Evolutionary conservation across 1,140 invertebrate species (phyloP).

Genomic region (Oncopodura yosiiana): DNA sequence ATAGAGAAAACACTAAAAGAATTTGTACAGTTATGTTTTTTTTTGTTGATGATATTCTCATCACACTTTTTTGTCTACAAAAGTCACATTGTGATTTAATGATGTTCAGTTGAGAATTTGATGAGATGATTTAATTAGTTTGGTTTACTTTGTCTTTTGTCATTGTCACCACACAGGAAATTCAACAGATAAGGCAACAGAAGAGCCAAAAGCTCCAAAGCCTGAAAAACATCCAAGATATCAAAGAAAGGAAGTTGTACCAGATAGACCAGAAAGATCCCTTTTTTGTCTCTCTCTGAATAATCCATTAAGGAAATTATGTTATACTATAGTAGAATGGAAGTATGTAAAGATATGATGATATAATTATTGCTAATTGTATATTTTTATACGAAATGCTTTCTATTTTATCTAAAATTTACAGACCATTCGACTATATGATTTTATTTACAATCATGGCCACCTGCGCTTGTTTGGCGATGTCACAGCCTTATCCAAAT

Average conservation of each 20-base stretch:
- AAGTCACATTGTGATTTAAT: too few species aligned
- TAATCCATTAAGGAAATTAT: conserved; percentile 88
- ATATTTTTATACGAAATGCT: not conserved
- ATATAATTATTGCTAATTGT: conserved; percentile 44
- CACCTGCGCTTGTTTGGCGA: conserved; percentile 79
- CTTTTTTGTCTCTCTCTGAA: conserved; percentile 84
- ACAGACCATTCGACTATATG: conserved; percentile 95
- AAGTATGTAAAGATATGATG: conserved; percentile 56
- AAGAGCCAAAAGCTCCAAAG: not conserved
- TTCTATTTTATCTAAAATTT: conserved; percentile 2
- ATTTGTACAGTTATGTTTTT: too few species aligned
- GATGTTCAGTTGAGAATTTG: too few species aligned
- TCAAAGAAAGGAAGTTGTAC: conserved; percentile 45
- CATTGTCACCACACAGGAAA: too few species aligned
- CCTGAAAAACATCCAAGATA: not conserved
- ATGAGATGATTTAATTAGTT: too few species aligned
- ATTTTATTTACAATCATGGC: conserved; percentile 98
- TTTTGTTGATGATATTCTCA: too few species aligned
- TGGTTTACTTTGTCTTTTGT: too few species aligned
- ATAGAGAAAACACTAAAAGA: too few species aligned
- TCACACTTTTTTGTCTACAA: too few species aligned
- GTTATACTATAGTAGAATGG: conserved; percentile 95
- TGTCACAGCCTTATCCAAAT: conserved; percentile 84
- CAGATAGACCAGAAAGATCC: conserved; percentile 76
- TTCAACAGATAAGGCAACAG: not conserved